Percentiles rank a stretch among this genome's conserved stretches.
Evolutionary conservation across 1,140 invertebrate genomes (phyloP).

Genomic region (Arctopsyche grandis): DNA sequence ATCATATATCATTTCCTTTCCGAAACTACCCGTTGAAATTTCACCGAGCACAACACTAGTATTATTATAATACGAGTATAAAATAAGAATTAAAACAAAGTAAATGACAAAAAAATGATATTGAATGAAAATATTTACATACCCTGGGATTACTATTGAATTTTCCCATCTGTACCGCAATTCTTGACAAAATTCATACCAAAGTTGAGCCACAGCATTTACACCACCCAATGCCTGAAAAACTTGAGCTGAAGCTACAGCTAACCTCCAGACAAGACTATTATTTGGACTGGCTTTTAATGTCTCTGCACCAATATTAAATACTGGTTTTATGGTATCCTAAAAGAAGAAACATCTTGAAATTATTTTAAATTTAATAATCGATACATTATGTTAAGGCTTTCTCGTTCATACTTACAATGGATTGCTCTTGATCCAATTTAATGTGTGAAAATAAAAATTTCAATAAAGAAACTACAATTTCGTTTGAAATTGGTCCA

Average conservation of each 20-base stretch:
- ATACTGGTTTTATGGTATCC: slow-evolving; percentile 34
- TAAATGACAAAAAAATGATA: too few relatives aligned
- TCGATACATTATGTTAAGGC: slow-evolving; percentile 55
- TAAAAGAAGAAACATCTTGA: slow-evolving; percentile 25
- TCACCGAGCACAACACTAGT: too few relatives aligned
- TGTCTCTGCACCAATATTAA: slow-evolving; percentile 57
- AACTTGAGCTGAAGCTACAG: slow-evolving; percentile 83
- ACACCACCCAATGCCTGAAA: slow-evolving; percentile 82
- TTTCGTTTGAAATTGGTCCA: slow-evolving; percentile 79
- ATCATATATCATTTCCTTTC: too few relatives aligned
- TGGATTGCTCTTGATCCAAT: slow-evolving; percentile 67
- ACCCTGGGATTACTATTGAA: slow-evolving; percentile 83
- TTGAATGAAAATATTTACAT: too few relatives aligned
- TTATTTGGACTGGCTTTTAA: slow-evolving; percentile 82
- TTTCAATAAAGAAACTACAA: slow-evolving; percentile 81
- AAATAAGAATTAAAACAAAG: too few relatives aligned
- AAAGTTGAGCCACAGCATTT: slow-evolving; percentile 85
- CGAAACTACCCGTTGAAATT: too few relatives aligned
- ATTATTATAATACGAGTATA: too few relatives aligned
- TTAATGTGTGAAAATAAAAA: slow-evolving; percentile 90
- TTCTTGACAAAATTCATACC: slow-evolving; percentile 92
- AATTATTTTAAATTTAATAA: slow-evolving; percentile 44
- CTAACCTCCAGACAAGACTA: slow-evolving; percentile 84
- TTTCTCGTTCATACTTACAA: slow-evolving; percentile 52
- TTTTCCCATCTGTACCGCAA: slow-evolving; percentile 91